Evolutionary conservation across 2,113 vertebrate genomes (phyloP).

Genomic region (Anolis sagrei): DNA sequence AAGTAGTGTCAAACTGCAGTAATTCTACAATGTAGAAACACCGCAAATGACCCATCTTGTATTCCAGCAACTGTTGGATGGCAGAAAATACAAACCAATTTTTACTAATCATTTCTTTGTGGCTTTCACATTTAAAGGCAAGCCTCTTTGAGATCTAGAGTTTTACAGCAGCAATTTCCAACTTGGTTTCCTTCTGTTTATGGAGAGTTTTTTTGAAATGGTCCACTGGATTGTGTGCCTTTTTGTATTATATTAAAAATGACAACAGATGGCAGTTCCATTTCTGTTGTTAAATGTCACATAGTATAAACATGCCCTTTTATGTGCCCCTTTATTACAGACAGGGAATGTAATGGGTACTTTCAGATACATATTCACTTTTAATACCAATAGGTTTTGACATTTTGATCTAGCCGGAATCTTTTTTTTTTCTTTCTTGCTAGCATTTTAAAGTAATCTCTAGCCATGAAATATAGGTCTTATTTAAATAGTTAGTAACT

Average conservation of each 20-base stretch:
- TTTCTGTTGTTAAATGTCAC: background rate
- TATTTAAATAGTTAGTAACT: background rate
- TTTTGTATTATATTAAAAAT: background rate
- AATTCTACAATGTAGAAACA: no score
- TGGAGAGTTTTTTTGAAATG: background rate
- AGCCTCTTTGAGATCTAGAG: background rate
- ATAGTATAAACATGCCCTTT: background rate
- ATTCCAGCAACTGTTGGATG: background rate
- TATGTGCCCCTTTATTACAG: background rate
- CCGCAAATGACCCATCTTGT: no score
- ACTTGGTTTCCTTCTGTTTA: background rate
- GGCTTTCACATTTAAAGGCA: background rate
- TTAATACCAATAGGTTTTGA: background rate
- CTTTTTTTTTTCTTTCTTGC: background rate
- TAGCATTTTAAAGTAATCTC: background rate
- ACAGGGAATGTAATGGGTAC: background rate
- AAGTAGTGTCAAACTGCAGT: no score
- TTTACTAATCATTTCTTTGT: background rate
- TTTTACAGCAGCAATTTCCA: background rate
- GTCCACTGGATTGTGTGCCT: background rate
- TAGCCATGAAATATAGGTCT: no score
- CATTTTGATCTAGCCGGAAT: background rate
- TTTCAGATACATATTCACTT: background rate
- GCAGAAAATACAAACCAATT: constrained; percentile 12
- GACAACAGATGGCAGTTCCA: background rate